Conservation (phyloP, 2,113 vertebrate species). For the Crotalus horridus region DNA sequence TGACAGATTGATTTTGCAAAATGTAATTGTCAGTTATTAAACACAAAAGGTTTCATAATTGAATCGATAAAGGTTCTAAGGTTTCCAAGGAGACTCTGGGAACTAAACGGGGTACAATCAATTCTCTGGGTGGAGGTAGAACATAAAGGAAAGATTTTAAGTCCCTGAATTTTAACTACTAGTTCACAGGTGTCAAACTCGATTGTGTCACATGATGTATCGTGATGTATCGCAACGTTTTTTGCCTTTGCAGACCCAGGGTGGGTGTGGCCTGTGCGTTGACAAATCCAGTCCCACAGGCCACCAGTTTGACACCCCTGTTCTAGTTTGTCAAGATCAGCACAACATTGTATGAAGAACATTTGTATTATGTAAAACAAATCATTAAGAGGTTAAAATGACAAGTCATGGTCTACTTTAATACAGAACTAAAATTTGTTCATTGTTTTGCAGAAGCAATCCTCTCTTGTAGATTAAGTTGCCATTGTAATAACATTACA, state of each 20-base stretch:
- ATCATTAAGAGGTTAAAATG: not conserved
- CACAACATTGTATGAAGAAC: not conserved
- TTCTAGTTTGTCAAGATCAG: not conserved
- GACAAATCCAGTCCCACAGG: too few relatives aligned
- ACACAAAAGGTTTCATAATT: slow-evolving; percentile 14
- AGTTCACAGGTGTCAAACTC: too few relatives aligned
- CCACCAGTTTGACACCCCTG: too few relatives aligned
- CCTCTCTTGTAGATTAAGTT: not conserved
- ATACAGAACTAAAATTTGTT: not conserved
- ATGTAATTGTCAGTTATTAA: slow-evolving; percentile 13
- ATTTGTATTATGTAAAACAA: not conserved
- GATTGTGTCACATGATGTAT: too few relatives aligned
- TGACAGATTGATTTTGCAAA: slow-evolving; percentile 32
- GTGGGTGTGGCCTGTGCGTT: too few relatives aligned
- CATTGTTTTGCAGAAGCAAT: not conserved
- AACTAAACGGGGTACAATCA: not conserved
- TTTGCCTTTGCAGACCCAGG: too few relatives aligned
- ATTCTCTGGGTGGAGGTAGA: not conserved
- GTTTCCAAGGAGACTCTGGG: slow-evolving; percentile 18
- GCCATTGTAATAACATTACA: not conserved
- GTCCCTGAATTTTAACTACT: not conserved
- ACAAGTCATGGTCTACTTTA: not conserved
- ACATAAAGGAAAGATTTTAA: not conserved
- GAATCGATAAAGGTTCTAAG: slow-evolving; percentile 4
- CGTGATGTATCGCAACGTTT: too few relatives aligned